Evolutionary conservation across 2,113 vertebrate genomes (phyloP).

Genomic region (Oenanthe melanoleuca): DNA sequence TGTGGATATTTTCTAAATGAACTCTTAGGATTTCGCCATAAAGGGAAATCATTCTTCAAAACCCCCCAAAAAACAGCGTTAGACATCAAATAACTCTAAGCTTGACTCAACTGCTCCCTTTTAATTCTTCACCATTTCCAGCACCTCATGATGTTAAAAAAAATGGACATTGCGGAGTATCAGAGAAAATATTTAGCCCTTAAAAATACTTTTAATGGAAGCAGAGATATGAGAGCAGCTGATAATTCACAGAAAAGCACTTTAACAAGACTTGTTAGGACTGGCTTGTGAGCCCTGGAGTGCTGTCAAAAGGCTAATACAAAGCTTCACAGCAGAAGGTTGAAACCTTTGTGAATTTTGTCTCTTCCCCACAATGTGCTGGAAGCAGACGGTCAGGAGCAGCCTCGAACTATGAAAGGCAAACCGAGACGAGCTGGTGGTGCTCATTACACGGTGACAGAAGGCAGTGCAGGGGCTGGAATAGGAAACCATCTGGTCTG

Average conservation of each 20-base stretch:
- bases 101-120: neutral
- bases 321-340: conserved; percentile 1
- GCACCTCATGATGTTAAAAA: neutral
- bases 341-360: conserved; percentile 32
- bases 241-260: neutral
- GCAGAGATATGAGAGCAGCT: neutral
- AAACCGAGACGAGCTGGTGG: conserved; percentile 42
- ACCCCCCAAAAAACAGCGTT: neutral
- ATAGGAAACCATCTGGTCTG: conserved; percentile 48
- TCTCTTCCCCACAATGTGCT: neutral
- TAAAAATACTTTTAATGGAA: neutral
- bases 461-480: conserved; percentile 8
- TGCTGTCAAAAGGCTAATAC: neutral
- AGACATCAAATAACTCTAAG: neutral
- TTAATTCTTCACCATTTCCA: neutral
- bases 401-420: neutral
- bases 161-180: neutral
- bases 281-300: conserved; percentile 17
- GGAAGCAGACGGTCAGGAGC: conserved; percentile 43
- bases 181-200: neutral
- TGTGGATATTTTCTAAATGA: neutral
- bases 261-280: conserved; percentile 24
- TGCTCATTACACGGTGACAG: conserved; percentile 33
- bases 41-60: neutral
- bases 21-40: neutral